phyloP scores from a whole-genome alignment of 2,888 invertebrate species.

The Eilema sororculum region DNA sequence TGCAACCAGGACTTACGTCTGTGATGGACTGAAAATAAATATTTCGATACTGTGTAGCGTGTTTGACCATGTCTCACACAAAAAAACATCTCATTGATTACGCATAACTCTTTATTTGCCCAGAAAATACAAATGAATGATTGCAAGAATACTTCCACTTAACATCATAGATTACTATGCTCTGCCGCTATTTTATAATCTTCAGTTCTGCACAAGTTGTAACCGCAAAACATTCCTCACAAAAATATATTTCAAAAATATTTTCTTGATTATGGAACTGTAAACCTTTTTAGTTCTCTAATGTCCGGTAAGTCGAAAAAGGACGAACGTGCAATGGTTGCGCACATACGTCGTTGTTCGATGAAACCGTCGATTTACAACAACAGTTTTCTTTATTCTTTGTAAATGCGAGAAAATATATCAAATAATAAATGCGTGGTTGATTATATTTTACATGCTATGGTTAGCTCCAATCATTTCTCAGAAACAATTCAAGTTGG shows the following conservation, averaged over 20 bases:
- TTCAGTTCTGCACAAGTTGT: conserved; percentile 57
- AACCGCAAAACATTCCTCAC: conserved; percentile 78
- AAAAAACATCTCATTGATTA: conserved; percentile 60
- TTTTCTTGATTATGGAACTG: conserved; percentile 78
- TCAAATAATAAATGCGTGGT: conserved; percentile 54
- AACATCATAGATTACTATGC: conserved; percentile 68
- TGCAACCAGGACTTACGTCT: no score
- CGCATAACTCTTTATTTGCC: conserved; percentile 85
- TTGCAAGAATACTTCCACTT: conserved; percentile 81
- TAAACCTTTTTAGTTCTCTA: conserved; percentile 65
- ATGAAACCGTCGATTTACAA: conserved; percentile 43
- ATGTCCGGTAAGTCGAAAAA: conserved; percentile 35
- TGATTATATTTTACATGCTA: conserved; percentile 38
- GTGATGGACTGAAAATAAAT: background rate
- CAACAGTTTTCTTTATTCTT: conserved; percentile 45
- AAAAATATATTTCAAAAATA: conserved; percentile 82
- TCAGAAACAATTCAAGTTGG: conserved; percentile 44
- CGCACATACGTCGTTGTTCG: background rate
- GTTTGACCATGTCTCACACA: background rate
- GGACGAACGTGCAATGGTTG: background rate
- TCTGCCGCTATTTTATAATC: conserved; percentile 58
- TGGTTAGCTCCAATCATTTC: conserved; percentile 44
- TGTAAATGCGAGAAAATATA: conserved; percentile 58
- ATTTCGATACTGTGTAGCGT: background rate
- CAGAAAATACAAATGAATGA: conserved; percentile 85